Evolutionary conservation across 2,113 vertebrate species (phyloP).

Genomic region (Xiphophorus couchianus): DNA sequence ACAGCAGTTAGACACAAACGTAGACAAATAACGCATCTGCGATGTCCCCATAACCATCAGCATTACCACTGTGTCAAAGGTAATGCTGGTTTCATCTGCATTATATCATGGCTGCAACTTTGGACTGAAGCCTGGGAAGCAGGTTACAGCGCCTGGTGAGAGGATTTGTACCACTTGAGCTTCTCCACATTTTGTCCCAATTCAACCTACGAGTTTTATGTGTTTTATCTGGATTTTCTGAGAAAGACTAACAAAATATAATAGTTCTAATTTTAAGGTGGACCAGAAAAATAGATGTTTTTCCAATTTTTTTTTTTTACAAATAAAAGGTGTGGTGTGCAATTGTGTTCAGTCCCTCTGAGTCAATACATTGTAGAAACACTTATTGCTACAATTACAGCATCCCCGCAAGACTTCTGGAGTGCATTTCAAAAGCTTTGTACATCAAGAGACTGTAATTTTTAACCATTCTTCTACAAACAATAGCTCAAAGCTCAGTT

Average conservation of each 20-base stretch:
- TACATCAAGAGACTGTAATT: not conserved
- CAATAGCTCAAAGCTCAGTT: not conserved
- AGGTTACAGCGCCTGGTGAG: not conserved
- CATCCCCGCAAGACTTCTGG: not conserved
- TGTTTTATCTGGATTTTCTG: not conserved
- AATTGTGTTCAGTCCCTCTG: not conserved
- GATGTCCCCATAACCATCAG: slow-evolving; percentile 47
- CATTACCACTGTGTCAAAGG: slow-evolving; percentile 50
- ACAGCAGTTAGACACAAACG: slow-evolving; percentile 57
- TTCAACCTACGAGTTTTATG: not conserved
- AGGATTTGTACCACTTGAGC: too few relatives aligned
- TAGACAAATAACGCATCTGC: slow-evolving; percentile 30
- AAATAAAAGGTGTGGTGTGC: not conserved
- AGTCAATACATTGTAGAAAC: too few relatives aligned
- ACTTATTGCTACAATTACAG: not conserved
- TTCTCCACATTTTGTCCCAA: too few relatives aligned
- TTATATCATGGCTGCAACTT: slow-evolving; percentile 38
- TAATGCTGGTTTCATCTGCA: slow-evolving; percentile 50
- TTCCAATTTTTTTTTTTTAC: not conserved
- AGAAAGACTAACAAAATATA: not conserved
- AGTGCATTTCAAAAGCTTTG: slow-evolving; percentile 18
- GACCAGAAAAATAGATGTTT: too few relatives aligned
- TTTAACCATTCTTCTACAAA: not conserved
- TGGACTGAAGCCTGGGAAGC: slow-evolving; percentile 33
- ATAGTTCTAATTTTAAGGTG: too few relatives aligned